phyloP scores from a whole-genome alignment of 1,140 invertebrate genomes.

The Aradophagus sp. region DNA sequence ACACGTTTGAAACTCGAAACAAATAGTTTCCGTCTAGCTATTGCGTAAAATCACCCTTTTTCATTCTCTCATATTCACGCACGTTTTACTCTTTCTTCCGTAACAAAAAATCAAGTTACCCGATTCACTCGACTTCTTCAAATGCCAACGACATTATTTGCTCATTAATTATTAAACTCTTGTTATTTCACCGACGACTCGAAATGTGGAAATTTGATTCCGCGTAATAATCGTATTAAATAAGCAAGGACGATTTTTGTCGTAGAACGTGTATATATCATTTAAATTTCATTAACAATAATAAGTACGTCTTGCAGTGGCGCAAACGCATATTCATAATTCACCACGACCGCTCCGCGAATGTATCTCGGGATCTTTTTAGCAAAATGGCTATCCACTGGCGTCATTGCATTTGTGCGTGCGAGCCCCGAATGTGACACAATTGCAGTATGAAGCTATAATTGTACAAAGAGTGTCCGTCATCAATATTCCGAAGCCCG shows the following conservation, averaged over 20 bases:
- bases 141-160: no score
- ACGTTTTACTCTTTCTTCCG: no score
- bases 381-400: constrained; percentile 6
- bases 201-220: no score
- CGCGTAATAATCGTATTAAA: no score
- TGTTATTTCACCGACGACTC: no score
- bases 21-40: not conserved
- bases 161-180: no score
- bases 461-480: constrained; percentile 46
- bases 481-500: constrained; percentile 44
- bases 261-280: no score
- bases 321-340: constrained; percentile 43
- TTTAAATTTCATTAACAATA: constrained; percentile 21
- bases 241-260: no score
- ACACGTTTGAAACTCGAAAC: not conserved
- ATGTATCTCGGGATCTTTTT: constrained; percentile 38
- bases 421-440: constrained; percentile 28
- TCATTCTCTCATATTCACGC: no score
- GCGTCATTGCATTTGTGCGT: constrained; percentile 34
- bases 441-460: constrained; percentile 42
- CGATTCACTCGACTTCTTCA: no score
- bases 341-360: constrained; percentile 15
- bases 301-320: constrained; percentile 18
- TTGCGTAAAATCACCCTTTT: not conserved
- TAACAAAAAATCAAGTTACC: no score